Base-by-base conservation (phyloP, 2,113 vertebrate genomes). In the Piprites chloris region DNA sequence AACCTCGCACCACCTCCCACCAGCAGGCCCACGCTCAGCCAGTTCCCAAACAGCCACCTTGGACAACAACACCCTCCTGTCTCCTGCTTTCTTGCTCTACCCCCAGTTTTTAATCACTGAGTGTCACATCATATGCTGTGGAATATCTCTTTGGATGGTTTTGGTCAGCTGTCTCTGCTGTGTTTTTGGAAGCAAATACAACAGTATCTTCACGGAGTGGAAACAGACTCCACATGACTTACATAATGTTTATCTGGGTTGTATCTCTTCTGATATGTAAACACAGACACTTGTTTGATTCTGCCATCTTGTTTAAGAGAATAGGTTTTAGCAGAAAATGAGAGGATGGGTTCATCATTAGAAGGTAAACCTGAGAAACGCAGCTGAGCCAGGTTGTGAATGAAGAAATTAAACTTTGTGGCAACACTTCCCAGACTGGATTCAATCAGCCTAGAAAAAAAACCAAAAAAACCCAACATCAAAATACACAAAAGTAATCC, bases 381-480 rank as follows among this genome's bases (percentile, higher is more conserved):
- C 33, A 99, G 97, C 97, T 99, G 99, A 86, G 99, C 99, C 80
- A 99, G 98, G 94, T 99, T 99, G 97, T 99, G 99, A 97, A 99
- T 99, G 97, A 99, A 99, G 97, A 99, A 99, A 94, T 99, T 99
- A 95, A 99, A 99, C 97, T 99, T 99, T 39, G 99, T 99, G 94
- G 99, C 99, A 77, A 99, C 98, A 47, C 99, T 99, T 90, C 99
- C 99, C 96, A 99, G 98, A 94, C 99, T 99, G 94, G 99, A 99
- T 95, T 99, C 99, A 22, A 99, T 99, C 74, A 99, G 94, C 92
- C 99, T 99, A 95, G 86, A 76, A 90, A 84, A 12, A 83, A 95
- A 69, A 81, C 19, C n/a, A n/a, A n/a, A n/a, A 46, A 10, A 46
- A 44, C 19, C 20, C 21, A 74, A 84, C 0, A 2, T 81, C 47